Evolutionary conservation across 2,888 invertebrate genomes (phyloP).

Genomic region (Heteropelma amictum): DNA sequence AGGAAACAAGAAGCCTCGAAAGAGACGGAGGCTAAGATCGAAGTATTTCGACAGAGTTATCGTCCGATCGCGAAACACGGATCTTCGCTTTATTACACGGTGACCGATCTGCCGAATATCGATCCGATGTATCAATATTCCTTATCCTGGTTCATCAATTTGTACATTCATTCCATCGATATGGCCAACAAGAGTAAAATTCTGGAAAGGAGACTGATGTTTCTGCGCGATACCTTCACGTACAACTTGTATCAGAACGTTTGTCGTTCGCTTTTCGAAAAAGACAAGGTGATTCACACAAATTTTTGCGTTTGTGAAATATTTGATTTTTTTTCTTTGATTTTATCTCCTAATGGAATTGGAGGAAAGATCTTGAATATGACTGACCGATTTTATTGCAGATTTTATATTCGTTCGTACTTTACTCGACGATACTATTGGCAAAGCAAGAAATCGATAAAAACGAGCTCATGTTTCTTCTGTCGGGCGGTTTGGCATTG

Average conservation of each 20-base stretch:
- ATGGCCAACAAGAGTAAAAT: conserved; percentile 86
- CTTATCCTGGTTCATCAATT: conserved; percentile 90
- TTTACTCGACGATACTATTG: conserved; percentile 86
- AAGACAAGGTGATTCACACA: conserved; percentile 83
- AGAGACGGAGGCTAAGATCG: conserved; percentile 88
- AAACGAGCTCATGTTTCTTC: conserved; percentile 84
- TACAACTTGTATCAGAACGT: conserved; percentile 90
- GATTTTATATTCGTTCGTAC: conserved; percentile 83
- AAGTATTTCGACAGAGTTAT: conserved; percentile 86
- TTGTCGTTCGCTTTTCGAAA: conserved; percentile 90
- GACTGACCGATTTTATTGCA: too few species aligned
- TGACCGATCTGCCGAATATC: conserved; percentile 89
- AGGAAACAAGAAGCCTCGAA: conserved; percentile 89
- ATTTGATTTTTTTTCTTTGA: too few species aligned
- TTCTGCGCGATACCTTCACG: conserved; percentile 87
- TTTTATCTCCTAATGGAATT: not conserved
- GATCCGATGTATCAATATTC: conserved; percentile 96
- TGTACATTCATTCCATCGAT: conserved; percentile 88
- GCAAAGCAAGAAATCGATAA: conserved; percentile 81
- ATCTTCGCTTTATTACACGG: conserved; percentile 89
- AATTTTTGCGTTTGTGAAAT: too few species aligned
- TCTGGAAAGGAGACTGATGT: conserved; percentile 84
- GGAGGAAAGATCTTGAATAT: not conserved
- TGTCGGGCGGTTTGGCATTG: conserved; percentile 87
- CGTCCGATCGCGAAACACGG: conserved; percentile 89